Percentiles rank a stretch among this genome's conserved stretches.
These are phyloP conservation scores for Agapornis canus DNA, from an alignment of 2,797 vertebrate species.

Conservation along the genomic window DNA sequence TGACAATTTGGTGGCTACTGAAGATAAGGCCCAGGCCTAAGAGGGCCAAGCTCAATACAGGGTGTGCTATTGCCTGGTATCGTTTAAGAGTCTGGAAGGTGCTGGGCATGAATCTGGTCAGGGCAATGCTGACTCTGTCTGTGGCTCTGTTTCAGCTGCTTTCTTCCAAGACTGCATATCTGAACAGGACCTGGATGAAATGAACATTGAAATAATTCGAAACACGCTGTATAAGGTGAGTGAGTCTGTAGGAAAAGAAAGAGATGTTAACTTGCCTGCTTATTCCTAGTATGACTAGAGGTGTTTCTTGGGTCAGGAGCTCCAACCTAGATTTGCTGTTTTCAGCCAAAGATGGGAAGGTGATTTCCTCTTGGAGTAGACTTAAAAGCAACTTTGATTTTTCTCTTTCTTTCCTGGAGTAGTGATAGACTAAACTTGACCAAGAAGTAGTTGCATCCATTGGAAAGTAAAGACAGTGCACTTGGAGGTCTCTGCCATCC, in stretches of 20 bases:
- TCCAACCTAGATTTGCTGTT: neutral
- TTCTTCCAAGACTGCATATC: slow-evolving; percentile 99
- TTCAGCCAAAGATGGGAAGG: neutral
- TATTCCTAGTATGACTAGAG: neutral
- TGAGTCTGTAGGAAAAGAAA: neutral
- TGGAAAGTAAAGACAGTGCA: neutral
- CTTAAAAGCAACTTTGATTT: neutral
- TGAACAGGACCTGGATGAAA: slow-evolving; percentile 98
- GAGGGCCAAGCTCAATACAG: neutral
- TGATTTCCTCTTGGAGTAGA: neutral
- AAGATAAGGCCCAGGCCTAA: neutral
- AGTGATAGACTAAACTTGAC: neutral
- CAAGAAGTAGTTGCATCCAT: neutral
- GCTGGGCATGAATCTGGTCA: neutral
- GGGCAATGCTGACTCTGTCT: neutral
- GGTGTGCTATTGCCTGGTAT: neutral
- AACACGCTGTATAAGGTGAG: slow-evolving; percentile 97
- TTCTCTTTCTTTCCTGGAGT: neutral
- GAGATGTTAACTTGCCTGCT: neutral
- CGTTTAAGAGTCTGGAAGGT: neutral
- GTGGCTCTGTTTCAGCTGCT: slow-evolving; percentile 84
- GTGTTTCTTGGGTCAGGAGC: neutral
- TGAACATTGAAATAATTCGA: slow-evolving; percentile 99
- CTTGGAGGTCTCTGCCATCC: neutral
- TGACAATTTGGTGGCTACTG: neutral